Base-by-base conservation (phyloP, 1,140 invertebrate genomes). In the Pomacea maculata region DNA sequence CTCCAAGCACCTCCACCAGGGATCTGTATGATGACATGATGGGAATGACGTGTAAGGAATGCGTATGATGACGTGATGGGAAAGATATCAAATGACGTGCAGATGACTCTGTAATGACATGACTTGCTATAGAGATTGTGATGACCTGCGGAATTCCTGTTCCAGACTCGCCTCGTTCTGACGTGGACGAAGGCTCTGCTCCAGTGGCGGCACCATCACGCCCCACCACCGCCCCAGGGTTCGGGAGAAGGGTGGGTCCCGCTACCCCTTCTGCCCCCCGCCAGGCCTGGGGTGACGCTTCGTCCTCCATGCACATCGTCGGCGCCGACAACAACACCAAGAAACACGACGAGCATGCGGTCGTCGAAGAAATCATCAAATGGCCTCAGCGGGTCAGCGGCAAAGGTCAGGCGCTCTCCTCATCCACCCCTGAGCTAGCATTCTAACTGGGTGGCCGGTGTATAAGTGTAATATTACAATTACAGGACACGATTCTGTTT, bases 201-300 rank as follows among this genome's bases (percentile, higher is more conserved):
- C 55, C 79, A 73, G n/a, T 67, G 19, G 61, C n/a, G 54, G 45
- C n/a, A 19, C 74, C 34, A 34, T 54, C 65, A 29, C 70, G 84
- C 70, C 84, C 84, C 0, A 78, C 79, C 12, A 85, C 84, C 15
- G 84, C 84, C n/a, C 84, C 84, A 12, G 74, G 80, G n/a, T 82
- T 82, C 80, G 83, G 84, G 34, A 78, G 83, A 77, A 83, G 83
- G 80, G 73, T 68, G 63, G 71, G 21, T 29, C 17, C 80, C 67
- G 61, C 76, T 15, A 34, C 45, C 34, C 80, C 78, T 67, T 78
- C 80, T 34, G 80, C 80, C 52, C 84, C 84, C 34, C 80, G 82
- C 70, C 81, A 80, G 77, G 84, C 84, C 73, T 82, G 84, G 82
- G 80, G 77, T 34, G 84, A 83, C 45, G 68, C 73, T 55, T 78